Base-by-base conservation (phyloP, 2,888 invertebrate species). In the Ophioninae sp. region DNA sequence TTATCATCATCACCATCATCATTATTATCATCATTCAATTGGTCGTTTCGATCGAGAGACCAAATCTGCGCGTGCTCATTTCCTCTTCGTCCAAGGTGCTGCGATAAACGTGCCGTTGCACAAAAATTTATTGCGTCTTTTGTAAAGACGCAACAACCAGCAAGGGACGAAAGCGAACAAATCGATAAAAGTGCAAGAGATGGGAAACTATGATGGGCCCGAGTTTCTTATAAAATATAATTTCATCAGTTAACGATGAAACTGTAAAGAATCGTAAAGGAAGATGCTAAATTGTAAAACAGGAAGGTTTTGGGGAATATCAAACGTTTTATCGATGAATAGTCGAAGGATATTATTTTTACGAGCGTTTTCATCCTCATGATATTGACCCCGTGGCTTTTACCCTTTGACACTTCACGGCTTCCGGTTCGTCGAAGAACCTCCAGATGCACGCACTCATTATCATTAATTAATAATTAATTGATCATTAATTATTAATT, bases 11-110 rank as follows among this genome's bases (percentile, higher is more conserved):
- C 30, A 30, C 3, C 30, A 30, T 30, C 17, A 50, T 50, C 10
- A 50, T 50, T 17, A 50, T 50, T 50, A 50, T 50, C 17, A 17
- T 50, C 6, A 50, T 74, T 69, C 17, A 23, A 37, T 61, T 67
- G 50, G 79, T 13, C 17, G 79, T 76, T 78, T 73, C 73, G 80
- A 83, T 83, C 80, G 83, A 72, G 77, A 80, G 73, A 69, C 77
- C 73, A 50, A 77, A 39, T 21, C 50, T 44, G 44, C 44, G 44
- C n/a, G n/a, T 67, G 59, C 73, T 59, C 70, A 41, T 21, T n/a
- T n/a, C 56, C 59, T 39, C 39, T 59, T 56, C 70, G 62, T 59
- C 65, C 69, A 59, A 10, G 61, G 62, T 23, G 50, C 64, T 64
- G 72, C 67, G 76, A 77, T 73, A 56, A 73, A 76, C 73, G 30